A percentile compares a stretch with the other conserved stretches of the same genome.
phyloP scores from a whole-genome alignment of 2,797 vertebrate species.

The Sitta carolinensis region DNA sequence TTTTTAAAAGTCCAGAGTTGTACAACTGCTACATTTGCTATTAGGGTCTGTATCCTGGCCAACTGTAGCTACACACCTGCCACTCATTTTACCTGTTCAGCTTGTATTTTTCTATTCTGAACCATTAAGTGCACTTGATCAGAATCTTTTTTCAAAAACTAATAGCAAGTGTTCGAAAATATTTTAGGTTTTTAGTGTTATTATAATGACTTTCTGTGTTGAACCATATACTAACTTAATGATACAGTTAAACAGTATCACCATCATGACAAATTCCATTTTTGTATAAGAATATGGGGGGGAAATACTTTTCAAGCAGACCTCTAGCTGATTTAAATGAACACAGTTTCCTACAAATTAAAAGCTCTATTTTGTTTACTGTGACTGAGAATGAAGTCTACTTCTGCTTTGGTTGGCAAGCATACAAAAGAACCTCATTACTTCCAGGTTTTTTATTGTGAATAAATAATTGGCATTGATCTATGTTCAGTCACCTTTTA shows the following conservation, averaged over 20 bases:
- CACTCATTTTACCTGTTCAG: neutral
- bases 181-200: neutral
- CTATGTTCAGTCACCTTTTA: slow-evolving; percentile 55
- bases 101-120: neutral
- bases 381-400: neutral
- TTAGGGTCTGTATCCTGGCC: neutral
- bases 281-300: neutral
- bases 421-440: neutral
- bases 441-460: slow-evolving; percentile 52
- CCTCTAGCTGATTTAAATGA: neutral
- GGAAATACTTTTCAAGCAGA: neutral
- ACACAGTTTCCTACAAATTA: neutral
- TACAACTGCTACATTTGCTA: neutral
- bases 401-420: neutral
- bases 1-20: neutral
- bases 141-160: neutral
- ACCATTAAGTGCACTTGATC: neutral
- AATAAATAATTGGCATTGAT: slow-evolving; percentile 63
- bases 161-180: neutral
- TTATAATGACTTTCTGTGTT: neutral
- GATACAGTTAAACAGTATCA: neutral
- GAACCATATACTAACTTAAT: neutral
- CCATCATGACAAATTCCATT: neutral
- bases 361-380: neutral
- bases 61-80: neutral